Conservation (phyloP, 1,140 invertebrate genomes). For the Rhizoglyphus robini region DNA sequence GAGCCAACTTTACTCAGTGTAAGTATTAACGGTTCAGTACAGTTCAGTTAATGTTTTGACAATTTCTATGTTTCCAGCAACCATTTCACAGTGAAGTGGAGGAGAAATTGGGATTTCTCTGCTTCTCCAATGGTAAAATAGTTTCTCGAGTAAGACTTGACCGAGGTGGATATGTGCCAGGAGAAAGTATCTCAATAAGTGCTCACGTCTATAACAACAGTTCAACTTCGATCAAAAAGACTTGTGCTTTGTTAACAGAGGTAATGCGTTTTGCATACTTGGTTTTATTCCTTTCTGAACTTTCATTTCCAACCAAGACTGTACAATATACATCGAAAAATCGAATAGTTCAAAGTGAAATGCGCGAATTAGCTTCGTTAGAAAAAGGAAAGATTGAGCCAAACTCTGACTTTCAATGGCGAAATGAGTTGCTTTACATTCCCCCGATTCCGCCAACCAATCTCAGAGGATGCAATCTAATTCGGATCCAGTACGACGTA, state of each 20-base stretch:
- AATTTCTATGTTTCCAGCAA: constrained; percentile 47
- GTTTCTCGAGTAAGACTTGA: constrained; percentile 69
- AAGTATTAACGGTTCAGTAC: constrained; percentile 34
- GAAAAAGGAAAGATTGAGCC: constrained; percentile 66
- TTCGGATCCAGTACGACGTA: constrained; percentile 84
- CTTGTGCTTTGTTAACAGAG: constrained; percentile 62
- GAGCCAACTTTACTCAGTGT: constrained; percentile 74
- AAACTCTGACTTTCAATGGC: constrained; percentile 68
- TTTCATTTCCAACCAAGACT: constrained; percentile 48
- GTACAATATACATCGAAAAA: constrained; percentile 76
- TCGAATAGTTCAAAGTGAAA: constrained; percentile 64
- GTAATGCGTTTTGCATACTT: constrained; percentile 33
- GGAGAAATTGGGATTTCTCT: constrained; percentile 70
- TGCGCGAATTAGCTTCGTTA: constrained; percentile 63
- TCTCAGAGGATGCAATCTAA: constrained; percentile 83
- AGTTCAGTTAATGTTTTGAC: neutral
- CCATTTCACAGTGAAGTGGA: constrained; percentile 77
- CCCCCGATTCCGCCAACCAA: constrained; percentile 88
- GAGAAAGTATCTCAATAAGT: constrained; percentile 71
- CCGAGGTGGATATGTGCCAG: constrained; percentile 79
- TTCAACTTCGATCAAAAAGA: constrained; percentile 56
- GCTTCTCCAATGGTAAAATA: constrained; percentile 64
- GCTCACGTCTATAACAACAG: constrained; percentile 73
- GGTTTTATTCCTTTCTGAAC: neutral
- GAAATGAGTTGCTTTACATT: constrained; percentile 76